phyloP scores from a whole-genome alignment of 2,888 invertebrate species.

The Panopea generosa region DNA sequence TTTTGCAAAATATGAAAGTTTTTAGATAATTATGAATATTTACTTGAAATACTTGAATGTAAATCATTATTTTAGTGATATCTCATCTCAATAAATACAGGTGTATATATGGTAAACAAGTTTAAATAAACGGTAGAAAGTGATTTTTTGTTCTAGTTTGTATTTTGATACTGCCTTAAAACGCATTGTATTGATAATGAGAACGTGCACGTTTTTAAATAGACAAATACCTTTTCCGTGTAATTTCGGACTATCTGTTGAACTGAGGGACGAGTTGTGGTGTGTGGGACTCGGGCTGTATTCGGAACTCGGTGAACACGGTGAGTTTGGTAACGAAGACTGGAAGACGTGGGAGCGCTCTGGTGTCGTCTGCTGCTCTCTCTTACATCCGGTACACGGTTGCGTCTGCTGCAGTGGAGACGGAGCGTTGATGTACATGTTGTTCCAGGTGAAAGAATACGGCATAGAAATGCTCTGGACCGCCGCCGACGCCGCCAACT shows the following conservation, averaged over 20 bases:
- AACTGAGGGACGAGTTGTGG: not conserved
- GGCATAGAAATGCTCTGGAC: slow-evolving; percentile 2
- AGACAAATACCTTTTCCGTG: no score
- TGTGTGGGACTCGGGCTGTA: slow-evolving; percentile 19
- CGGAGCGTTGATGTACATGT: slow-evolving; percentile 7
- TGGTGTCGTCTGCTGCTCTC: slow-evolving; percentile 6
- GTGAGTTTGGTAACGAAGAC: slow-evolving; percentile 30
- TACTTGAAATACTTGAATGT: no score
- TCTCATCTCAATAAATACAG: no score
- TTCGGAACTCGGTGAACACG: slow-evolving; percentile 21
- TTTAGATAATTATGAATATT: no score
- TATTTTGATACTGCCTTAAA: no score
- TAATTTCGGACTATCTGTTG: not conserved
- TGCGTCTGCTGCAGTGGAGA: slow-evolving; percentile 1
- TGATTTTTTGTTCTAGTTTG: no score
- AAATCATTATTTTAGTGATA: no score
- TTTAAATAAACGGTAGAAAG: no score
- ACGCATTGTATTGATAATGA: no score
- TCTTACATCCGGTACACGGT: not conserved
- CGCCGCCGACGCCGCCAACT: not conserved
- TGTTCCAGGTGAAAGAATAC: slow-evolving; percentile 18
- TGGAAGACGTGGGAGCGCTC: slow-evolving; percentile 7
- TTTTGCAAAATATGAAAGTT: no score
- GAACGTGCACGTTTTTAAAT: no score
- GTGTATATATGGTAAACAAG: no score